Evolutionary conservation across 1,140 invertebrate species (phyloP).

Genomic region (Idris sp.): DNA sequence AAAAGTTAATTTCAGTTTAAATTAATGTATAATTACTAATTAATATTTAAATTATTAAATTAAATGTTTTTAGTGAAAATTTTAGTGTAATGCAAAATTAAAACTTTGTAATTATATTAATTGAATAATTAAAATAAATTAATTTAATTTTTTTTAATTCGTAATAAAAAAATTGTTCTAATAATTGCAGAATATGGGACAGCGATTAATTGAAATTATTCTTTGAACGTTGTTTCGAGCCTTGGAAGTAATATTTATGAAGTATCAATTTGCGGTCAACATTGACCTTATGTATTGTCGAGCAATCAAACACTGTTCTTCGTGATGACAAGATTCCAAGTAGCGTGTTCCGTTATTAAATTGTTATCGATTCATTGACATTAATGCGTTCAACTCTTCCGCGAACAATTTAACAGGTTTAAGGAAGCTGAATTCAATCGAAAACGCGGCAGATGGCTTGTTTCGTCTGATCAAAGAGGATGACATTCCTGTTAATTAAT

Average conservation of each 20-base stretch:
- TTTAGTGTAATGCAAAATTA: no score
- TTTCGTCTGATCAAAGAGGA: slow-evolving; percentile 9
- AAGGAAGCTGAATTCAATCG: slow-evolving; percentile 1
- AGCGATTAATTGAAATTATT: slow-evolving; percentile 40
- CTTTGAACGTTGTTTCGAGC: slow-evolving; percentile 39
- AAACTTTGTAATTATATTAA: no score
- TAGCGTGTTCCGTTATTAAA: slow-evolving; percentile 25
- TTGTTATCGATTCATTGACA: slow-evolving; percentile 22
- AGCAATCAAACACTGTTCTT: slow-evolving; percentile 8
- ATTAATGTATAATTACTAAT: no score
- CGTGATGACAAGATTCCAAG: slow-evolving; percentile 22
- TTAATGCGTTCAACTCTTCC: slow-evolving; percentile 18
- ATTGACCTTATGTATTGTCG: slow-evolving; percentile 52
- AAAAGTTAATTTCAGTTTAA: no score
- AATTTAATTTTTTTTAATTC: no score
- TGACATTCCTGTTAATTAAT: slow-evolving; percentile 33
- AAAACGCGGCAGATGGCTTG: not conserved
- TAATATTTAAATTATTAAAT: no score
- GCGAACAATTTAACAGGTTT: slow-evolving; percentile 16
- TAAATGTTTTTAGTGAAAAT: no score
- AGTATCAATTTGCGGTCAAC: slow-evolving; percentile 51
- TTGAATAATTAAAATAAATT: no score
- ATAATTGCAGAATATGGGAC: slow-evolving; percentile 34
- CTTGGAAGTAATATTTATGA: slow-evolving; percentile 46
- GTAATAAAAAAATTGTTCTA: not conserved